phyloP scores from a whole-genome alignment of 2,113 vertebrate genomes.

The Proterorhinus semilunaris region DNA sequence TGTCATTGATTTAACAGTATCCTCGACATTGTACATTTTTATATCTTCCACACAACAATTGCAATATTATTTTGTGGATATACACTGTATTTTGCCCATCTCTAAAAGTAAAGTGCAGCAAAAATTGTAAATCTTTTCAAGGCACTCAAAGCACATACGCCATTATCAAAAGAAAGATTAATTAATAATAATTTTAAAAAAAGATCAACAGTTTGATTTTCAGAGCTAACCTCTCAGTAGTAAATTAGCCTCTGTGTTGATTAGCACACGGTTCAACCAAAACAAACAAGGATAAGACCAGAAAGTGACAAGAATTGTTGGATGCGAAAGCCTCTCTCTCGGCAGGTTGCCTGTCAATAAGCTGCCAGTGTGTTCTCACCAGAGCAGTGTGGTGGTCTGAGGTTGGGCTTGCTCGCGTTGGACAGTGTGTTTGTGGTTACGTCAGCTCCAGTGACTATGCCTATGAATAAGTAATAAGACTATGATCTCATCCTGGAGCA shows the following conservation, averaged over 20 bases:
- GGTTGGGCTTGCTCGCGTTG: slow-evolving; percentile 13
- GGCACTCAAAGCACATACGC: no score
- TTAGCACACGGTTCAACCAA: slow-evolving; percentile 8
- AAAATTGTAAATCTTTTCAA: no score
- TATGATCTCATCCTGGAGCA: slow-evolving; percentile 67
- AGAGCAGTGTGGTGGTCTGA: slow-evolving; percentile 1
- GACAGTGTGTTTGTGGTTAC: slow-evolving; percentile 36
- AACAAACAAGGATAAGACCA: slow-evolving; percentile 1
- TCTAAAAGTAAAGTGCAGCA: no score
- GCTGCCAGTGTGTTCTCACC: neutral
- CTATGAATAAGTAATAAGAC: slow-evolving; percentile 66
- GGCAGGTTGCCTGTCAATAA: slow-evolving; percentile 9
- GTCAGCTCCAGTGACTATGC: slow-evolving; percentile 47
- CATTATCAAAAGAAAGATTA: no score
- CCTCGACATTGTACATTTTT: neutral
- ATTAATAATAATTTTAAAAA: no score
- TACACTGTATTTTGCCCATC: no score
- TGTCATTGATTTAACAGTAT: neutral
- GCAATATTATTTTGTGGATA: no score
- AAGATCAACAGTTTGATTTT: no score
- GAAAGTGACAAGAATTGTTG: slow-evolving; percentile 2
- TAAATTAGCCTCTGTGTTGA: neutral
- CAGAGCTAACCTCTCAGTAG: neutral
- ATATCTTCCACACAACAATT: neutral
- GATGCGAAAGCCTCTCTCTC: slow-evolving; percentile 12